Evolutionary conservation across 2,797 vertebrate genomes (phyloP), one percentile per base, ranked within the genome.

Genomic region (Xenops minutus): DNA sequence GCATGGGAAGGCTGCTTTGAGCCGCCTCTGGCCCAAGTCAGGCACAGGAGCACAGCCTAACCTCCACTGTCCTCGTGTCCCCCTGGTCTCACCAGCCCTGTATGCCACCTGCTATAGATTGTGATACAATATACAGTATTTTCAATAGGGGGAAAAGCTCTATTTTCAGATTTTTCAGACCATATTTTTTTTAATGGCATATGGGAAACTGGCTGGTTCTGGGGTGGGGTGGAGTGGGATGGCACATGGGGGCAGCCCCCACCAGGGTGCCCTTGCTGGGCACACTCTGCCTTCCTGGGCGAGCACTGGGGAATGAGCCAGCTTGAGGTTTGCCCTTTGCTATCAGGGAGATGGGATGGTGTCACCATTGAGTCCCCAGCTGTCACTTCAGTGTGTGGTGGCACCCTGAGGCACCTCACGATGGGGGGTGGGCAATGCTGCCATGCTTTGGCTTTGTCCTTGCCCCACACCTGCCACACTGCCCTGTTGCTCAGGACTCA

Each of bases 81-180:
- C 55, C 24, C 34, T 0, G 0, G 29, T 37, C 34, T 44, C 1
- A 19, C 85, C 64, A 58, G 82, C 43, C 77, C 67, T 3, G 39
- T 88, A 27, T 81, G 81, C 56, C 86, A 67, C 63, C 69, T 76
- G 67, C 64, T 85, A 30, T 24, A 82, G 88, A 76, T 89, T 95
- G 91, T 94, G 91, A 93, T 95, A 93, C 49, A 91, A 93, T 89
- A 94, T 93, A 85, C 78, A 82, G 32, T 96, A 96, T 96, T 96
- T 96, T 96, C 89, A 91, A 10, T 92, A 95, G 78, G 94, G 94
- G 84, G 43, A 55, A 85, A 62, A 92, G 37, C 87, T 94, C 91
- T 96, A 94, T 95, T 96, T 96, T 96, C 96, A 81, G 83, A 94
- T 92, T 95, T 96, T 96, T 94, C 93, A 95, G 85, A 95, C 88